These are phyloP conservation scores for Mesembrinibis cayennensis DNA, from an alignment of 2,113 vertebrate genomes.

Conservation along the genomic window DNA sequence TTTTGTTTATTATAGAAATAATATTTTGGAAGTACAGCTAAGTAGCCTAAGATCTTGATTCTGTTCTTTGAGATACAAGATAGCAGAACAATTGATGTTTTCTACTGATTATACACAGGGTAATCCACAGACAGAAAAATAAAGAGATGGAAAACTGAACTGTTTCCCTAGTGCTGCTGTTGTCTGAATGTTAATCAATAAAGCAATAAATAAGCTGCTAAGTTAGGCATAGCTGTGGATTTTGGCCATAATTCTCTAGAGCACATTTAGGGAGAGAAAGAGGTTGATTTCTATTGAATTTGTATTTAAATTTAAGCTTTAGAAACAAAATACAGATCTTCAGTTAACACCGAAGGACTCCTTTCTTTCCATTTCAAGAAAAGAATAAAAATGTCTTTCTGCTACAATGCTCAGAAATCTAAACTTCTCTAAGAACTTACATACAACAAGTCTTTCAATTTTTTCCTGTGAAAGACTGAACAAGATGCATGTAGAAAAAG, in stretches of 20 bases:
- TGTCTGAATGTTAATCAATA: slow-evolving; percentile 65
- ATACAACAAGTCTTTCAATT: neutral
- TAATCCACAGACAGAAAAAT: slow-evolving; percentile 10
- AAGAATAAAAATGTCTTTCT: neutral
- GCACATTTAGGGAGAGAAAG: slow-evolving; percentile 21
- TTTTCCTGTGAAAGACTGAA: neutral
- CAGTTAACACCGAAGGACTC: neutral
- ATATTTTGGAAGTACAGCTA: neutral
- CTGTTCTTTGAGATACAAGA: neutral
- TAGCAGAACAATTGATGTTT: slow-evolving; percentile 30
- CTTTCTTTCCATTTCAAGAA: neutral
- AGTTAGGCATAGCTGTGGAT: slow-evolving; percentile 29
- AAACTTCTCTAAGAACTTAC: neutral
- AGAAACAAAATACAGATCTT: slow-evolving; percentile 17
- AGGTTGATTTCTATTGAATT: slow-evolving; percentile 59
- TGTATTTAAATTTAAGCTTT: slow-evolving; percentile 44
- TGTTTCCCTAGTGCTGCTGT: neutral
- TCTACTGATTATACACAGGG: neutral
- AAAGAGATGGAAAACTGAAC: slow-evolving; percentile 2
- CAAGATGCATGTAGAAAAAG: neutral
- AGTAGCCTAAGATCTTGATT: neutral
- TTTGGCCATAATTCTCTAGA: slow-evolving; percentile 48
- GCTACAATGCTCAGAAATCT: neutral
- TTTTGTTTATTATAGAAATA: neutral
- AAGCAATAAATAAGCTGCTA: slow-evolving; percentile 60